Conservation (phyloP, 2,113 vertebrate species). For the Centropus bengalensis region DNA sequence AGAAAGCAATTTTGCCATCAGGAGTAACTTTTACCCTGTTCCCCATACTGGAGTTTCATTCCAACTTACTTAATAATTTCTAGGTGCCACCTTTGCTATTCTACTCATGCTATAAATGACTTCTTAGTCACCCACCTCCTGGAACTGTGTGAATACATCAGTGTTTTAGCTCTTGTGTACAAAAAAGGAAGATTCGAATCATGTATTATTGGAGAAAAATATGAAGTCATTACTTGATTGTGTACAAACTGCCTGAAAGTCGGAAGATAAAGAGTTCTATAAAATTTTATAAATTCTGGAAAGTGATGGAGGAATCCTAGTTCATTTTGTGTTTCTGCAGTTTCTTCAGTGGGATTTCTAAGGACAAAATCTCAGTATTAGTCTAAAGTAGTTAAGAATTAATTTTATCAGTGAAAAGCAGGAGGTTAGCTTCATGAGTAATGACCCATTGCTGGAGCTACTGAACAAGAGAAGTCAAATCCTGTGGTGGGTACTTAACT, state of each 20-base stretch:
- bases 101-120: not conserved
- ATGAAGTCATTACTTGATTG: not conserved
- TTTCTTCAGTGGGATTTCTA: not conserved
- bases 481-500: not conserved
- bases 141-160: not conserved
- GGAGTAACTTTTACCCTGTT: not conserved
- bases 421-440: not conserved
- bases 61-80: not conserved
- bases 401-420: not conserved
- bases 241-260: not conserved
- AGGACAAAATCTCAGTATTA: not conserved
- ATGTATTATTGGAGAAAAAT: not conserved
- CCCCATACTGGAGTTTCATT: not conserved
- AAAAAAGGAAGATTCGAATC: not conserved
- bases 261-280: not conserved
- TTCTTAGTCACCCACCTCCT: not conserved
- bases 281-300: not conserved
- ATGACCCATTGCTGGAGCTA: not conserved
- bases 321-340: not conserved
- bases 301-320: not conserved
- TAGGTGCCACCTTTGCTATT: not conserved
- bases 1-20: not conserved
- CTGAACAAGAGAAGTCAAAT: not conserved
- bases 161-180: not conserved
- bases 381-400: not conserved